Conservation (phyloP, 2,888 invertebrate species). For the Criorhina ranunculi region DNA sequence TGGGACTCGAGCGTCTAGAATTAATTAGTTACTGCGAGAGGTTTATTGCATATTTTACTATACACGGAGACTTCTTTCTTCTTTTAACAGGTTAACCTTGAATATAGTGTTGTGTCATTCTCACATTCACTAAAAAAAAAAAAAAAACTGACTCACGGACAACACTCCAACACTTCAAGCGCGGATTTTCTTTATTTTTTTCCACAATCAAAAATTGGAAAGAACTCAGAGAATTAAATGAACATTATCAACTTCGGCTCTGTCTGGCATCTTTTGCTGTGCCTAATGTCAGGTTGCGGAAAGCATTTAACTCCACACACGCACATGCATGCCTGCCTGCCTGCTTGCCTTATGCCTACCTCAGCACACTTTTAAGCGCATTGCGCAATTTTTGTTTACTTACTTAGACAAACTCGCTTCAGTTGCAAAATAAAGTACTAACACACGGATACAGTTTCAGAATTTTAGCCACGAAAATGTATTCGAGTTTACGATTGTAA, state of each 20-base stretch:
- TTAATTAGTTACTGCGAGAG: constrained; percentile 47
- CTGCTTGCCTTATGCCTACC: too few species aligned
- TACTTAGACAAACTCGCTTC: constrained; percentile 51
- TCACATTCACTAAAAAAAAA: constrained; percentile 26
- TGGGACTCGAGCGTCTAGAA: constrained; percentile 22
- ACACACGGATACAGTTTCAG: constrained; percentile 46
- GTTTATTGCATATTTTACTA: constrained; percentile 51
- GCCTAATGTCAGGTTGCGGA: constrained; percentile 32
- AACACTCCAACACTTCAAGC: constrained; percentile 10
- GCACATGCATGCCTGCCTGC: constrained; percentile 42
- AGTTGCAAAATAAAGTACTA: constrained; percentile 51
- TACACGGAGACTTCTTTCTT: constrained; percentile 33
- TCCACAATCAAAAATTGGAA: constrained; percentile 4
- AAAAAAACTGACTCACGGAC: constrained; percentile 32
- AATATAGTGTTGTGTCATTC: constrained; percentile 35
- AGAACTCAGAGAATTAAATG: constrained; percentile 36
- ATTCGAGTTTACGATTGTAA: constrained; percentile 8
- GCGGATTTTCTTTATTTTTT: constrained; percentile 13
- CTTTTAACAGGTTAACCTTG: constrained; percentile 61
- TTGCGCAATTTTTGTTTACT: constrained; percentile 70
- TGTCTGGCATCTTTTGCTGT: constrained; percentile 17
- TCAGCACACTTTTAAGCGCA: constrained; percentile 37
- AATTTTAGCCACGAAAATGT: constrained; percentile 39
- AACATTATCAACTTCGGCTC: constrained; percentile 35
- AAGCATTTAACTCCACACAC: constrained; percentile 41